These are phyloP conservation scores for Tenebrio molitor DNA, from an alignment of 1,140 invertebrate genomes.

Conservation along the genomic window DNA sequence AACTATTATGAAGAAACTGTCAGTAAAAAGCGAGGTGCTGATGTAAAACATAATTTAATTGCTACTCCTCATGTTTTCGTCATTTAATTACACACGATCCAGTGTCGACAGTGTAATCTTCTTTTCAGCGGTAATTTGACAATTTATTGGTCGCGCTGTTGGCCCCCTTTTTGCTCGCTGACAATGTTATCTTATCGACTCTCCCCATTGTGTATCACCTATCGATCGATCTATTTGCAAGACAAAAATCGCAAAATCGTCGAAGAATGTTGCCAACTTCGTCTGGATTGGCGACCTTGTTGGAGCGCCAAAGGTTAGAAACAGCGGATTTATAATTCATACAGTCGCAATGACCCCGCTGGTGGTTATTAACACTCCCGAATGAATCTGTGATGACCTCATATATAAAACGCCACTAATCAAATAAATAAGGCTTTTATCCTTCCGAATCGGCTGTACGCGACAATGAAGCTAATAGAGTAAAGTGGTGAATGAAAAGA, in stretches of 20 bases:
- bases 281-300: slow-evolving; percentile 7
- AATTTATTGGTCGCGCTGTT: not conserved
- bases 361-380: slow-evolving; percentile 36
- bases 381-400: slow-evolving; percentile 40
- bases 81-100: too few relatives aligned
- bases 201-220: too few relatives aligned
- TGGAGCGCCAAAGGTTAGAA: slow-evolving; percentile 22
- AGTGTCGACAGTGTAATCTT: too few relatives aligned
- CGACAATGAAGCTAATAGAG: slow-evolving; percentile 26
- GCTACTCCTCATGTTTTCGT: too few relatives aligned
- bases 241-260: too few relatives aligned
- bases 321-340: slow-evolving; percentile 28
- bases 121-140: not conserved
- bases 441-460: slow-evolving; percentile 16
- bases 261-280: slow-evolving; percentile 4
- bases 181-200: not conserved
- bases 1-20: not conserved
- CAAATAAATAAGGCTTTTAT: slow-evolving; percentile 38
- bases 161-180: not conserved
- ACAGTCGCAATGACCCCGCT: slow-evolving; percentile 28
- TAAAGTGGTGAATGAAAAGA: slow-evolving; percentile 30
- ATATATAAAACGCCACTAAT: slow-evolving; percentile 37
- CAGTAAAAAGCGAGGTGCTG: not conserved
- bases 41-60: slow-evolving; percentile 1
- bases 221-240: too few relatives aligned